Conservation (phyloP, 1,140 invertebrate genomes). For the Meloidogyne chitwoodi region DNA sequence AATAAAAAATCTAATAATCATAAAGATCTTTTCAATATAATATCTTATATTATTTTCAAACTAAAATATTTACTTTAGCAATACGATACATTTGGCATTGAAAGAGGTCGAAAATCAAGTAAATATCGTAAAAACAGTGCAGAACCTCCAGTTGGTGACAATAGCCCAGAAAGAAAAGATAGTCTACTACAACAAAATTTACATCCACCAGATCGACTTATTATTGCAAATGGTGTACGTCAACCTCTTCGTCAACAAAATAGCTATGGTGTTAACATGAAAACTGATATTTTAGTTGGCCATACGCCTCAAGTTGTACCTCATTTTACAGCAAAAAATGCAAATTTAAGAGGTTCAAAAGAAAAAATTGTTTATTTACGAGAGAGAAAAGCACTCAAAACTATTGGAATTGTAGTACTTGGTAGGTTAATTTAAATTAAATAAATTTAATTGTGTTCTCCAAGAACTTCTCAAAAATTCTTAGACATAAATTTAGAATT, state of each 20-base stretch:
- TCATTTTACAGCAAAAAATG: constrained; percentile 19
- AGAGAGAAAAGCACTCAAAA: constrained; percentile 64
- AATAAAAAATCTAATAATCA: no score
- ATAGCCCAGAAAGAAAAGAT: neutral
- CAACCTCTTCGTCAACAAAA: neutral
- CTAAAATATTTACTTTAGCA: neutral
- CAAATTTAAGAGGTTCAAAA: constrained; percentile 52
- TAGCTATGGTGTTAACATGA: neutral
- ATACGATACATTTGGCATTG: neutral
- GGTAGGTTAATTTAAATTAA: constrained; percentile 53
- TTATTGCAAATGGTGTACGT: neutral
- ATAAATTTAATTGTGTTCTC: constrained; percentile 3
- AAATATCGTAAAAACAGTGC: constrained; percentile 20
- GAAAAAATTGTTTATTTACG: constrained; percentile 60
- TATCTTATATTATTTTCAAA: no score
- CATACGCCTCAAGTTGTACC: neutral
- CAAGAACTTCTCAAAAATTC: no score
- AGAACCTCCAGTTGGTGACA: constrained; percentile 1
- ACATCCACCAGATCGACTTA: neutral
- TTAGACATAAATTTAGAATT: neutral
- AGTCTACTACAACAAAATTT: constrained; percentile 8
- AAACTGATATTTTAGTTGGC: neutral
- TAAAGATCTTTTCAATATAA: no score
- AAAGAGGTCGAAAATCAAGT: neutral
- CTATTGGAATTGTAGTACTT: constrained; percentile 63